Percentiles rank a stretch among this genome's conserved stretches.
Evolutionary conservation across 2,113 vertebrate species (phyloP).

Genomic region (Eidolon helvum): DNA sequence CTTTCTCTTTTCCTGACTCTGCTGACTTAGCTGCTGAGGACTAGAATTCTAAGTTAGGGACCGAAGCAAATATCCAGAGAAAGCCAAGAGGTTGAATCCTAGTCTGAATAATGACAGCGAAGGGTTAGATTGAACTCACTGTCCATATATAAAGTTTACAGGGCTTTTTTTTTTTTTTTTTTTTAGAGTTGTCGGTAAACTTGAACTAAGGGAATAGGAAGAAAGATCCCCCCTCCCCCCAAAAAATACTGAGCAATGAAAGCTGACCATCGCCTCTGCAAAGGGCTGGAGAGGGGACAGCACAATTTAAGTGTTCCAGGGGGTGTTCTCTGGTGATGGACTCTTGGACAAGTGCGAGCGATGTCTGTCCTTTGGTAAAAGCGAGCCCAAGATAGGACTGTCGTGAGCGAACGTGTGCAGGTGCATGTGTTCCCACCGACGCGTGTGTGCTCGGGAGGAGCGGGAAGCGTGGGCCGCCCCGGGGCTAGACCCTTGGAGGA

Average conservation of each 20-base stretch:
- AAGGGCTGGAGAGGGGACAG: neutral
- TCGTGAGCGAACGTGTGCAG: neutral
- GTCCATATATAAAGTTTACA: neutral
- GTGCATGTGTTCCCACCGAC: neutral
- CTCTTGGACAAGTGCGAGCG: neutral
- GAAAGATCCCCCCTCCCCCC: neutral
- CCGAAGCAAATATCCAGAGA: neutral
- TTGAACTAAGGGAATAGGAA: neutral
- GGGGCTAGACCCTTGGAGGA: neutral
- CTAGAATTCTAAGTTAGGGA: neutral
- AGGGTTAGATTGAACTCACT: neutral
- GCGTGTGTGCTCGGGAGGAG: rapidly evolving
- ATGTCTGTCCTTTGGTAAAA: neutral
- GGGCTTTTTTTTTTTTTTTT: neutral
- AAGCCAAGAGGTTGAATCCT: neutral
- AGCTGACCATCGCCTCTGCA: neutral
- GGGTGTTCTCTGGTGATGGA: neutral
- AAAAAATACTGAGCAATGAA: neutral
- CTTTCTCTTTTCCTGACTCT: neutral
- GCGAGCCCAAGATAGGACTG: neutral
- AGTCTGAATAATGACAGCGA: neutral
- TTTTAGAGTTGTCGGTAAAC: neutral
- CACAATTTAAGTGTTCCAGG: neutral
- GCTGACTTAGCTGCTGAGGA: neutral
- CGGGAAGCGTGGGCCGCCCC: neutral